Evolutionary conservation across 1,140 invertebrate genomes (phyloP), one percentile per base, ranked within the genome.

Genomic region (Nomia melanderi): DNA sequence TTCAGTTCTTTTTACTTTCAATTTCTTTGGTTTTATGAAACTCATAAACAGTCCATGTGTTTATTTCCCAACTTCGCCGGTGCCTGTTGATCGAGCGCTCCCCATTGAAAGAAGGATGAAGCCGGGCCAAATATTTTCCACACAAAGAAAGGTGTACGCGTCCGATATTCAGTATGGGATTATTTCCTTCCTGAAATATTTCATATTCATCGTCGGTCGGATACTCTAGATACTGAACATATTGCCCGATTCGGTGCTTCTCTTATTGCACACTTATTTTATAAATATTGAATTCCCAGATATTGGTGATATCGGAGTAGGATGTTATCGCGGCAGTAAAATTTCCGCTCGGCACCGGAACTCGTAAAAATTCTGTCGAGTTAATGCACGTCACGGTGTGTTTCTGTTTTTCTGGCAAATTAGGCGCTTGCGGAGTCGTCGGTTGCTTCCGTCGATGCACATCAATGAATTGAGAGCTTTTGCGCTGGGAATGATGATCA

Each of bases 241-340:
- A 57, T 57, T 57, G 6, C 36, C 36, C 11, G 53, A 33, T 64
- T 20, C 36, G 36, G 33, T 3, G 36, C 23, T 60, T 39, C 47
- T 29, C 39, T 39, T 66, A 47, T 64, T 50, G 65, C 50, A 27
- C 56, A 44, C 64, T 71, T 59, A 56, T 79, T 79, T 70, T 67
- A 71, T 79, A 79, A 79, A 82, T 79, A 71, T 83, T 76, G 77
- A 82, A 79, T 79, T 33, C 29, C n/a, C 23, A 36, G 39, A 36
- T 62, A 82, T 75, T 33, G 66, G 31, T 53, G 53, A 62, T 50
- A 72, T 63, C 27, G 72, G 57, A 33, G 64, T 59, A 36, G 17
- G 63, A 56, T 67, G 73, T 78, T 81, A 74, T 83, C 79, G 44
- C 56, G 65, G 25, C 69, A 57, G 44, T 82, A 78, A 83, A 83